Percentiles rank a stretch among this genome's conserved stretches.
These are phyloP conservation scores for Nycticryphes semicollaris DNA, from an alignment of 2,113 vertebrate species.

Conservation along the genomic window DNA sequence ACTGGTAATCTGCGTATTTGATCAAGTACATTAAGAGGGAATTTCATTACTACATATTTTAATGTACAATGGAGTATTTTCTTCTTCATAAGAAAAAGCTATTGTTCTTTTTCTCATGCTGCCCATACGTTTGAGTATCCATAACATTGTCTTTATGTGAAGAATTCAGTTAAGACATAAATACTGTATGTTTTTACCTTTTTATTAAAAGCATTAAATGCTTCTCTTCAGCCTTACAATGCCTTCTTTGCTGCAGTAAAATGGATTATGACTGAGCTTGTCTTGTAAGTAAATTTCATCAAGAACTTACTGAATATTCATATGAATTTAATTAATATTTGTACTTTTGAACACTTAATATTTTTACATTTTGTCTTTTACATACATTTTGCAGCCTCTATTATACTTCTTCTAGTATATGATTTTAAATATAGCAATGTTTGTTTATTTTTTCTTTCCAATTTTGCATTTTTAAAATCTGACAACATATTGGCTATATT, in stretches of 20 bases:
- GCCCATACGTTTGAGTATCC: constrained; percentile 28
- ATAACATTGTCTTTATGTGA: constrained; percentile 51
- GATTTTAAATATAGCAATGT: not conserved
- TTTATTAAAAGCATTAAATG: constrained; percentile 55
- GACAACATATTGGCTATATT: not conserved
- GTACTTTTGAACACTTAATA: not conserved
- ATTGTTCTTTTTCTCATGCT: constrained; percentile 5
- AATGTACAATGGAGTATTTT: constrained; percentile 13
- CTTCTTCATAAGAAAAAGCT: not conserved
- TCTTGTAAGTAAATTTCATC: constrained; percentile 88
- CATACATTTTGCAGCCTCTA: not conserved
- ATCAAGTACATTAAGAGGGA: constrained; percentile 49
- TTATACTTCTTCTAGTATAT: not conserved
- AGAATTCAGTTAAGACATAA: constrained; percentile 48
- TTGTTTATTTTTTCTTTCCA: not conserved
- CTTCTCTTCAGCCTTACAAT: constrained; percentile 90
- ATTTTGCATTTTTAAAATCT: not conserved
- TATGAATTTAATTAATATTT: not conserved
- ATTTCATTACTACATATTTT: constrained; percentile 5
- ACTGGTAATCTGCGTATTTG: constrained; percentile 37
- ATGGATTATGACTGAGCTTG: constrained; percentile 95
- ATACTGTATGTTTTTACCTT: constrained; percentile 31
- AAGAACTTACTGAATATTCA: not conserved
- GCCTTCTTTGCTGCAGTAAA: constrained; percentile 89
- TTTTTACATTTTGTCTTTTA: not conserved